Evolutionary conservation across 2,888 invertebrate species (phyloP), one percentile per base, ranked within the genome.

Genomic region (Alviniconcha strummeri): DNA sequence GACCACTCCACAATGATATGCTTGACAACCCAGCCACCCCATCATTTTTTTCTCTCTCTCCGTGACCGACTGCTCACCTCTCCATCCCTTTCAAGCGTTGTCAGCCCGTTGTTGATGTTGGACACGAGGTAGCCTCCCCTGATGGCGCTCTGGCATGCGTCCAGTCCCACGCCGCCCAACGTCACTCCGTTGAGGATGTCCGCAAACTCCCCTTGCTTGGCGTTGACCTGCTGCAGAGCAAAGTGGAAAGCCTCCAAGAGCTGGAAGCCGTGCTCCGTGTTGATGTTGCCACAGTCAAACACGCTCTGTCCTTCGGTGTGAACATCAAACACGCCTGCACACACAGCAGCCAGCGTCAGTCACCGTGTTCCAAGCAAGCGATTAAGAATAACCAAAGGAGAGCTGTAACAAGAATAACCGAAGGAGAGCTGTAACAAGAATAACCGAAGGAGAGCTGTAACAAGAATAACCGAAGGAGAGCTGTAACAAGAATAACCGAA

Each of bases 191-290:
- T 87, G 72, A 93, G 85, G 56, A 89, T 88, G 81, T 89, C 81
- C 2, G 87, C 84, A 85, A 93, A 93, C 75, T 87, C 88, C n/a
- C 92, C 92, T 11, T 89, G 72, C 76, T 92, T 92, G 60, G 4
- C 5, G 83, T 92, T 92, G 55, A 93, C 91, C 82, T 88, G 84
- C 15, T 88, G 84, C 5, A 93, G 86, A 76, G 93, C 93, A 85
- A 89, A 93, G 82, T 92, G 90, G 88, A 93, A 92, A 3, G 92
- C 92, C 83, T 92, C 92, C 13, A 92, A 85, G 5, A 92, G 90
- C 81, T 91, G 92, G 86, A 90, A 91, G 0, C 93, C 92, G 83
- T 89, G 89, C n/a, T 90, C 86, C 0, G 88, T 89, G 80, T 92
- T 91, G 77, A 92, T 88, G 0, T 85, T 75, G 1, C 92, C 92